phyloP scores from a whole-genome alignment of 2,888 invertebrate genomes.

The Andrena marginata region DNA sequence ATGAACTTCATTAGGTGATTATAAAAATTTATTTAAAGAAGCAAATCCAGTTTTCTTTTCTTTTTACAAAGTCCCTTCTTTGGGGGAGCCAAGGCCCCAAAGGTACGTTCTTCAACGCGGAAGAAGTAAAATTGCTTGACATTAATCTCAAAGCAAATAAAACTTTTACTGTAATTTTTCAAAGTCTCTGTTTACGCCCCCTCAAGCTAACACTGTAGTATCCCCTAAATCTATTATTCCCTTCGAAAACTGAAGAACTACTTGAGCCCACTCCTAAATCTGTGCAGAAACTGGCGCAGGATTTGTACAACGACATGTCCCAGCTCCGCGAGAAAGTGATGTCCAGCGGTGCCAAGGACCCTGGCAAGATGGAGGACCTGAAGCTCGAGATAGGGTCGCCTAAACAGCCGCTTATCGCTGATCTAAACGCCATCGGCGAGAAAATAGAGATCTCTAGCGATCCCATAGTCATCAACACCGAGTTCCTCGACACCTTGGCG shows the following conservation, averaged over 20 bases:
- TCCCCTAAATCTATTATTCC: neutral
- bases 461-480: conserved; percentile 46
- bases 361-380: conserved; percentile 76
- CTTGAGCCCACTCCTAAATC: neutral
- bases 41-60: no score
- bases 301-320: conserved; percentile 74
- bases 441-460: neutral
- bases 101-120: no score
- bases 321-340: conserved; percentile 79
- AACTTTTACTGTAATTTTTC: no score
- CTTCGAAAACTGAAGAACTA: neutral
- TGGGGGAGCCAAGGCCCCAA: no score
- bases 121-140: no score
- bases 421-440: neutral
- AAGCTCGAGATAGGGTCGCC: conserved; percentile 49
- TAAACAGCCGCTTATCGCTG: neutral
- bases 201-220: no score
- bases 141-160: no score
- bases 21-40: no score
- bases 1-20: no score
- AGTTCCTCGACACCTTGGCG: conserved; percentile 66
- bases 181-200: no score
- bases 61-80: no score
- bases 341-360: conserved; percentile 75
- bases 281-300: conserved; percentile 71